Conservation (phyloP, 2,113 vertebrate genomes). For the Dicaeum eximium region DNA sequence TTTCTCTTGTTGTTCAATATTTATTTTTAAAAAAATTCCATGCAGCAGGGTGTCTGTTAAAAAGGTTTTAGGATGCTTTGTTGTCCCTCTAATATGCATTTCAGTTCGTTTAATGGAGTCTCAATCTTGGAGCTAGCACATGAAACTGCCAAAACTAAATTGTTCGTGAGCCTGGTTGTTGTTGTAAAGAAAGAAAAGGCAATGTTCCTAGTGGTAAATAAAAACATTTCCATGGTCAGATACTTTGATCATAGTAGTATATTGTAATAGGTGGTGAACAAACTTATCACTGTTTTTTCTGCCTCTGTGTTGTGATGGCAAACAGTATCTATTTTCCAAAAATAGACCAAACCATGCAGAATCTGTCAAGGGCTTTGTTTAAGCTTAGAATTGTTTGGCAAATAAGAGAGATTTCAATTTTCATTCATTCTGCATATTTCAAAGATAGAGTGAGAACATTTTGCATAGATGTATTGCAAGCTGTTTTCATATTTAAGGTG, state of each 20-base stretch:
- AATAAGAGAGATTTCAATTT: not conserved
- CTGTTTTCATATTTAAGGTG: not conserved
- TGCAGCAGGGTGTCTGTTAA: constrained; percentile 6
- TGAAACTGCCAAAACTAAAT: not conserved
- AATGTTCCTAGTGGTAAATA: not conserved
- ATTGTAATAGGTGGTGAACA: not conserved
- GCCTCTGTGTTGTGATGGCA: not conserved
- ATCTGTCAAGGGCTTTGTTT: not conserved
- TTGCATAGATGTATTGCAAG: not conserved
- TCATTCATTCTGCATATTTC: not conserved
- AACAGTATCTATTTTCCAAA: not conserved
- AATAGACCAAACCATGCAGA: not conserved
- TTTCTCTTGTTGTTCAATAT: constrained; percentile 12
- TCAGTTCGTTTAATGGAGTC: not conserved
- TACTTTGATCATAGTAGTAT: not conserved
- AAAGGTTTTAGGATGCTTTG: constrained; percentile 37
- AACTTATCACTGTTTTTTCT: not conserved
- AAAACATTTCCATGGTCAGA: not conserved
- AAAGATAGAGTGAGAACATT: not conserved
- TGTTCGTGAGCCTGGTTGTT: not conserved
- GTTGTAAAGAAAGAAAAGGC: not conserved
- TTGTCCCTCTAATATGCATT: not conserved
- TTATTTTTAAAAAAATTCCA: constrained; percentile 10
- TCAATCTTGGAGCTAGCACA: not conserved
- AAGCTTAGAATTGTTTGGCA: not conserved